Evolutionary conservation across 64 coral and sea anemone genomes (phyloP).

Genomic region (Catalaphyllia jardinei): DNA sequence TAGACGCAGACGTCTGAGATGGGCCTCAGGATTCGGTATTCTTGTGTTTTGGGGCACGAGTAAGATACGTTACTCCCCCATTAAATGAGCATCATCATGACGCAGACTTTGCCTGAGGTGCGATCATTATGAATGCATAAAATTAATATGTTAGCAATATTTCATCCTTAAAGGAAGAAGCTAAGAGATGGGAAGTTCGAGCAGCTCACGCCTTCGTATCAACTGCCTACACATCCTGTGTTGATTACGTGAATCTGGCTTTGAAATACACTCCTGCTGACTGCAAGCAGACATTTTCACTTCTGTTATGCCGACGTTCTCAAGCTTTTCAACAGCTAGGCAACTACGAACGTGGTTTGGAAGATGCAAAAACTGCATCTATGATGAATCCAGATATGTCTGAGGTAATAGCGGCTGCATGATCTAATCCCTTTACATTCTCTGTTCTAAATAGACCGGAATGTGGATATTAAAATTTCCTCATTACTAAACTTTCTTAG

Average conservation of each 20-base stretch:
- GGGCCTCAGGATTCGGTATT: too few relatives aligned
- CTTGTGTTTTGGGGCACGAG: too few relatives aligned
- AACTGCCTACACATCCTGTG: neutral
- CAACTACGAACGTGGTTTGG: neutral
- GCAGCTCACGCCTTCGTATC: neutral
- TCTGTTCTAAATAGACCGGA: neutral
- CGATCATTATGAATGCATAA: neutral
- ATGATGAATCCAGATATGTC: constrained; percentile 1
- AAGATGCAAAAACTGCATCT: constrained; percentile 17
- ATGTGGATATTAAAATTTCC: neutral
- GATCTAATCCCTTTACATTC: neutral
- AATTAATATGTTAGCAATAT: neutral
- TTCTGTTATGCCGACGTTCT: constrained; percentile 28
- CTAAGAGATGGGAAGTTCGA: constrained; percentile 5
- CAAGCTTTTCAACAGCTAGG: neutral
- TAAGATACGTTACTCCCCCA: too few relatives aligned
- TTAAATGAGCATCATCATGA: too few relatives aligned
- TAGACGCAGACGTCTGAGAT: neutral
- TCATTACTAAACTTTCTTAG: neutral
- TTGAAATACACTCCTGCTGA: constrained; percentile 17
- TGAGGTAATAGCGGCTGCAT: neutral
- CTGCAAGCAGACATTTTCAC: neutral
- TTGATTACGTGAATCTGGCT: constrained; percentile 9
- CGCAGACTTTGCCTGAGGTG: too few relatives aligned
- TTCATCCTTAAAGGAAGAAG: constrained; percentile 12